phyloP scores from a whole-genome alignment of 2,113 vertebrate species.

The Syngnathus floridae region DNA sequence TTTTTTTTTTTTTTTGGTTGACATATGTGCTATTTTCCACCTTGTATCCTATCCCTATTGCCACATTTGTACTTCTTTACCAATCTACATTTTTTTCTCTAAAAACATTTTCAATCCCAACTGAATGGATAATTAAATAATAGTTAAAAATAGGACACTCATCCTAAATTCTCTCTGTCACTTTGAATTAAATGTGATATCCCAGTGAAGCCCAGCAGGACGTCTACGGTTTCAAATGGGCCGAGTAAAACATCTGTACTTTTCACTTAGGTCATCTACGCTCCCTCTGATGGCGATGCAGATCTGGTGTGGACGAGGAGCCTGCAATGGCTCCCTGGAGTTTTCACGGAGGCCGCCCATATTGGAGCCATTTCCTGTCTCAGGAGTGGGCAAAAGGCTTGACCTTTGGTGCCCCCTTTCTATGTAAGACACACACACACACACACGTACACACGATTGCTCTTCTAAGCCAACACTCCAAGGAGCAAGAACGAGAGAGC shows the following conservation, averaged over 20 bases:
- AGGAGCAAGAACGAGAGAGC: slow-evolving; percentile 30
- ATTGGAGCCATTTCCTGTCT: slow-evolving; percentile 72
- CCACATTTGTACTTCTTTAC: too few species aligned
- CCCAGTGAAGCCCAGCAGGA: slow-evolving; percentile 35
- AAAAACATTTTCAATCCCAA: too few species aligned
- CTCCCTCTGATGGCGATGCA: slow-evolving; percentile 49
- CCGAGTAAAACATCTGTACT: slow-evolving; percentile 55
- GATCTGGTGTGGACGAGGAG: slow-evolving; percentile 42
- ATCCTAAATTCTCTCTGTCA: slow-evolving; percentile 35
- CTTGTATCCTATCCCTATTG: too few species aligned
- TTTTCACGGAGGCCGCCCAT: slow-evolving; percentile 54
- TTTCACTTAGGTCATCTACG: slow-evolving; percentile 54
- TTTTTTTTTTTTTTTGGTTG: neutral
- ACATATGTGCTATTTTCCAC: neutral
- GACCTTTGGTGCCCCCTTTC: slow-evolving; percentile 44
- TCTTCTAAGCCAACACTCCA: slow-evolving; percentile 37
- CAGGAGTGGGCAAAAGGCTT: slow-evolving; percentile 51
- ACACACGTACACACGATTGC: slow-evolving; percentile 25
- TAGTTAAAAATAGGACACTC: slow-evolving; percentile 1
- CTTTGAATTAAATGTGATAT: slow-evolving; percentile 50
- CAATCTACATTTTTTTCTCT: too few species aligned
- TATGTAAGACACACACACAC: slow-evolving; percentile 38
- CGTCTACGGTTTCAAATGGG: slow-evolving; percentile 40
- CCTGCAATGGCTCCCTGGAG: slow-evolving; percentile 55
- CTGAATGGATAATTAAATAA: too few species aligned